Base-by-base conservation (phyloP, 1,140 invertebrate species). In the Halyomorpha halys region DNA sequence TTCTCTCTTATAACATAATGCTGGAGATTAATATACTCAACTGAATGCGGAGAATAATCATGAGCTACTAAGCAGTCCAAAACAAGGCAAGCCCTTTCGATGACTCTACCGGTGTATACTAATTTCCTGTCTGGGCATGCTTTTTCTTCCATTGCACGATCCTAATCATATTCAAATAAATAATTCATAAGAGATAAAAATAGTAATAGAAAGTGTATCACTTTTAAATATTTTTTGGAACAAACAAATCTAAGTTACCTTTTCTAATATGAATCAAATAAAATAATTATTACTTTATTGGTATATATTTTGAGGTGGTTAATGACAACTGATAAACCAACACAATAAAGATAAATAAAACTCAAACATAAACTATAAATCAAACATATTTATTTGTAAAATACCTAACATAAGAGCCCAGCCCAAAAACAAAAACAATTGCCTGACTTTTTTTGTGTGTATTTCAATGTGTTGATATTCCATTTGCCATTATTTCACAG, bases 1-100 rank as follows among this genome's bases (percentile, higher is more conserved):
- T 89, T 89, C 68, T 89, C 86, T 74, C 83, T 85, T 59, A 89
- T 90, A 6, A 91, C 86, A 76, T 90, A 88, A 72, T 90, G 85
- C 69, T 91, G 88, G 11, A 91, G 76, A 74, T 90, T 91, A 21
- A 89, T 82, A 1, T 86, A 74, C 69, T 86, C 81, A 21, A 79
- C 79, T 49, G 82, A 86, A 70, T 81, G 79, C 47, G 81, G 79
- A 74, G 81, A 83, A 70, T 86, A 89, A 71, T 89, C 85, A 71
- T 90, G 87, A 2, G 85, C 77, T 16, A 81, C 83, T 6, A 90
- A 78, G 74, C 87, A 90, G 72, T 91, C 89, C 27, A 91, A 73
- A 0, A 90, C 86, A 19, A 91, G 75, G 75, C 86, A 87, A 2
- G 90, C 74, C 65, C 87, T 77, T 65, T 82, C 80, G 49, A 80